Conservation (phyloP, 1,140 invertebrate genomes). For the Ostrea denselamellosa region DNA sequence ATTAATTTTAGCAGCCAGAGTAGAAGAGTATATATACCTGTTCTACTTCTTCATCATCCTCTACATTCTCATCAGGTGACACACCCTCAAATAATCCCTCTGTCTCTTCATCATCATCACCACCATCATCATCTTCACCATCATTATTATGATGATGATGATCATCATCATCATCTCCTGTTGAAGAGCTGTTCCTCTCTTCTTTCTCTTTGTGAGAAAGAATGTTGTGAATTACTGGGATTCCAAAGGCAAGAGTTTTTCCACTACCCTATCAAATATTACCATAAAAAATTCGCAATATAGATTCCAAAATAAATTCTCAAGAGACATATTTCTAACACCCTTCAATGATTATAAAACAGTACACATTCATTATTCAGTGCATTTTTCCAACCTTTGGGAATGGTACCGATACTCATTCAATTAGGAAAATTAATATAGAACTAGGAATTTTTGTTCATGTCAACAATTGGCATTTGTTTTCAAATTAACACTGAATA, state of each 20-base stretch:
- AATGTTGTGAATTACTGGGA: constrained; percentile 85
- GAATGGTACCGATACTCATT: no score
- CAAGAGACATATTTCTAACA: background rate
- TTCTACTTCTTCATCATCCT: background rate
- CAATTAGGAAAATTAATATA: no score
- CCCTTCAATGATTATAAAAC: no score
- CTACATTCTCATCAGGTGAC: background rate
- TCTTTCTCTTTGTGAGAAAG: constrained; percentile 46
- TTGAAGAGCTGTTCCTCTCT: constrained; percentile 63
- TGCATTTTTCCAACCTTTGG: no score
- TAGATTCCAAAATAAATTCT: background rate
- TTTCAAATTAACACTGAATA: no score
- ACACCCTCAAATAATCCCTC: background rate
- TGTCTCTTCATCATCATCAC: constrained; percentile 44
- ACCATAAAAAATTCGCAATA: background rate
- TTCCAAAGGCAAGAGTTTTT: constrained; percentile 97
- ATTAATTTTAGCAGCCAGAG: no score
- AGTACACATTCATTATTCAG: no score
- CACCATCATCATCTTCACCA: constrained; percentile 68
- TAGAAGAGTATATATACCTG: background rate
- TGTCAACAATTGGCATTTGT: no score
- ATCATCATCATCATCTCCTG: constrained; percentile 63
- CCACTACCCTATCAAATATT: constrained; percentile 88
- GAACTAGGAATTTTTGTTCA: no score
- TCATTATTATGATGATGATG: no score